These are phyloP conservation scores for Hemicordylus capensis DNA, from an alignment of 2,113 vertebrate species.

Conservation along the genomic window DNA sequence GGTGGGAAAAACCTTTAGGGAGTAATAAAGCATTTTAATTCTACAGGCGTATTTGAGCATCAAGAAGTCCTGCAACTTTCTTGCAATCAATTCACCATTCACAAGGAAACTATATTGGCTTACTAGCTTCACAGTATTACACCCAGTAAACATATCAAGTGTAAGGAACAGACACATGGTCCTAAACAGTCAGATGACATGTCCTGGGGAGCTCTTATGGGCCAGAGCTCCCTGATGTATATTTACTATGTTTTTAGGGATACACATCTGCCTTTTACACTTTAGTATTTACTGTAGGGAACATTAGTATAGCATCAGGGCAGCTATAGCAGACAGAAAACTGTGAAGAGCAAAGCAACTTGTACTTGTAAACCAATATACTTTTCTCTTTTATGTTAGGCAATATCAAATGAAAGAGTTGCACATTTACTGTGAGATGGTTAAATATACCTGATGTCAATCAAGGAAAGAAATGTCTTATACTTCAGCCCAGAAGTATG, in stretches of 20 bases:
- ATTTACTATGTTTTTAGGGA: background rate
- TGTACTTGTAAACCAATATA: constrained; percentile 45
- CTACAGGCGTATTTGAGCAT: background rate
- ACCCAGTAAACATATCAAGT: background rate
- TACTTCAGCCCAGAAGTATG: constrained; percentile 62
- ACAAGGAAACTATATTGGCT: background rate
- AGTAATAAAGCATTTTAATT: background rate
- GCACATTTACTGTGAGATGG: constrained; percentile 59
- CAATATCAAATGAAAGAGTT: constrained; percentile 65
- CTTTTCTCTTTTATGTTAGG: constrained; percentile 69
- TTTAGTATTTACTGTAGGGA: background rate
- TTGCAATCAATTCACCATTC: background rate
- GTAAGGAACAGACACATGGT: background rate
- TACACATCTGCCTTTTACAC: background rate
- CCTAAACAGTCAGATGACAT: too few relatives aligned
- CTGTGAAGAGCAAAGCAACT: background rate
- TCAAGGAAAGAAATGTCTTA: constrained; percentile 64
- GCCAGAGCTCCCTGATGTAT: background rate
- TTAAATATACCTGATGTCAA: constrained; percentile 62
- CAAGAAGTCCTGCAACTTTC: background rate
- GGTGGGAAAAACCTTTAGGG: background rate
- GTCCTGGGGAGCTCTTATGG: too few relatives aligned
- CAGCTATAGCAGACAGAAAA: background rate
- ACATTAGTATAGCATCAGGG: background rate
- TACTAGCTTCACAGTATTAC: background rate